A percentile compares a stretch with the other conserved stretches of the same genome.
Evolutionary conservation across 2,113 vertebrate genomes (phyloP).

Genomic region (Eptesicus fuscus): DNA sequence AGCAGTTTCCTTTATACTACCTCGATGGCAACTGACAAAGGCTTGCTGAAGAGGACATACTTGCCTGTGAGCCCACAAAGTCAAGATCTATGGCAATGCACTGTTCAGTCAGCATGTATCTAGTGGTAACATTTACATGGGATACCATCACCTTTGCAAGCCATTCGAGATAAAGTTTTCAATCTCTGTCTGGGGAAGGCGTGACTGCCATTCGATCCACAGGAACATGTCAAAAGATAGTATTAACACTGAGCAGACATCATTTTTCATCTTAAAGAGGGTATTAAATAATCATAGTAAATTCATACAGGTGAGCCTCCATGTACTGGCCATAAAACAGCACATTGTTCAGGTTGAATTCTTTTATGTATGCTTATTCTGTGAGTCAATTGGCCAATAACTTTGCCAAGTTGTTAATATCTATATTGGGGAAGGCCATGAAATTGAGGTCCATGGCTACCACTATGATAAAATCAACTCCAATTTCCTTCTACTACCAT

Average conservation of each 20-base stretch:
- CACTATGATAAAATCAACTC: neutral
- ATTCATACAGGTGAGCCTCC: conserved; percentile 77
- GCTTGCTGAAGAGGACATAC: conserved; percentile 24
- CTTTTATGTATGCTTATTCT: conserved; percentile 80
- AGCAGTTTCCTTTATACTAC: neutral
- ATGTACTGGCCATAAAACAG: conserved; percentile 76
- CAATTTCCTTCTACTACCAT: conserved; percentile 35
- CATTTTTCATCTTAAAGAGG: conserved; percentile 83
- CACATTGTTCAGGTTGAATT: conserved; percentile 79
- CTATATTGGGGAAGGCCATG: conserved; percentile 60
- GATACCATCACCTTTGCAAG: conserved; percentile 62
- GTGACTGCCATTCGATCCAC: conserved; percentile 75
- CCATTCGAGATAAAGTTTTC: conserved; percentile 72
- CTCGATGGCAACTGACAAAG: conserved; percentile 53
- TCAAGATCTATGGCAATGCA: conserved; percentile 33
- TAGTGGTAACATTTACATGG: neutral
- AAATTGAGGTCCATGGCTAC: conserved; percentile 54
- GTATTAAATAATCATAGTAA: conserved; percentile 83
- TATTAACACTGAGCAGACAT: conserved; percentile 75
- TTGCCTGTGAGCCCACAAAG: conserved; percentile 54
- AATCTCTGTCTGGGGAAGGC: conserved; percentile 75
- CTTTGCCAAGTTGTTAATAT: conserved; percentile 75
- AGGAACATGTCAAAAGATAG: conserved; percentile 78
- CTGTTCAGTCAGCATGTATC: conserved; percentile 46
- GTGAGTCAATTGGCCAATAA: conserved; percentile 80